Conservation (phyloP, 1,140 invertebrate species). For the Polyergus mexicanus region DNA sequence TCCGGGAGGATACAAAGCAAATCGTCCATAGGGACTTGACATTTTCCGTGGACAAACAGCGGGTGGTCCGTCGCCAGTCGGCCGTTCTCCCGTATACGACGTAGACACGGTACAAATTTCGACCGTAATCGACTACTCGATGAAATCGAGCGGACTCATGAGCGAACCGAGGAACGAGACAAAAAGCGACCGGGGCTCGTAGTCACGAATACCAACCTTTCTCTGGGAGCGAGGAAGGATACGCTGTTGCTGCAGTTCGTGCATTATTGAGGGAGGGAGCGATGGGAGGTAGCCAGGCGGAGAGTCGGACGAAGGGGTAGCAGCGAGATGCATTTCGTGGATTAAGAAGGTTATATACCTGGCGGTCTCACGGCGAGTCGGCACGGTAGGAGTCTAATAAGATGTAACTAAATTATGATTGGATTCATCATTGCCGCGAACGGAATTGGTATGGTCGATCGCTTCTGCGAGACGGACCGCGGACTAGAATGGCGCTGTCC, state of each 20-base stretch:
- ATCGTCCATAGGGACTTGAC: slow-evolving; percentile 34
- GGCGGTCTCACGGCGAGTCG: slow-evolving; percentile 84
- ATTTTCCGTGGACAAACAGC: slow-evolving; percentile 48
- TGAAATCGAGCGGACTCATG: slow-evolving; percentile 61
- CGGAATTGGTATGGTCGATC: slow-evolving; percentile 83
- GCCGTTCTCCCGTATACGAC: slow-evolving; percentile 6
- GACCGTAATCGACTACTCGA: slow-evolving; percentile 53
- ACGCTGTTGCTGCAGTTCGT: slow-evolving; percentile 36
- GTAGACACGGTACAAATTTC: slow-evolving; percentile 39
- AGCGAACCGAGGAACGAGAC: slow-evolving; percentile 61
- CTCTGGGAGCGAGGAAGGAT: slow-evolving; percentile 38
- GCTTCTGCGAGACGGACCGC: slow-evolving; percentile 70
- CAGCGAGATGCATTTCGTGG: slow-evolving; percentile 83
- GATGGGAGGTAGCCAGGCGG: background rate
- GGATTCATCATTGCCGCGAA: slow-evolving; percentile 85
- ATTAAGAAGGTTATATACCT: slow-evolving; percentile 84
- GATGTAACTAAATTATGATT: slow-evolving; percentile 87
- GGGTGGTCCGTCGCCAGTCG: slow-evolving; percentile 38
- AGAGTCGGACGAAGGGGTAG: slow-evolving; percentile 67
- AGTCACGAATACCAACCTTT: slow-evolving; percentile 53
- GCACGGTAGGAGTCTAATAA: slow-evolving; percentile 86
- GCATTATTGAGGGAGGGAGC: slow-evolving; percentile 46
- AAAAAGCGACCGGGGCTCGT: slow-evolving; percentile 61
- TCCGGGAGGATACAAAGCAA: slow-evolving; percentile 41
- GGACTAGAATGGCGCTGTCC: slow-evolving; percentile 45